A percentile compares a stretch with the other conserved stretches of the same genome.
These are phyloP conservation scores for Solea solea DNA, from an alignment of 2,113 vertebrate genomes.

Conservation along the genomic window DNA sequence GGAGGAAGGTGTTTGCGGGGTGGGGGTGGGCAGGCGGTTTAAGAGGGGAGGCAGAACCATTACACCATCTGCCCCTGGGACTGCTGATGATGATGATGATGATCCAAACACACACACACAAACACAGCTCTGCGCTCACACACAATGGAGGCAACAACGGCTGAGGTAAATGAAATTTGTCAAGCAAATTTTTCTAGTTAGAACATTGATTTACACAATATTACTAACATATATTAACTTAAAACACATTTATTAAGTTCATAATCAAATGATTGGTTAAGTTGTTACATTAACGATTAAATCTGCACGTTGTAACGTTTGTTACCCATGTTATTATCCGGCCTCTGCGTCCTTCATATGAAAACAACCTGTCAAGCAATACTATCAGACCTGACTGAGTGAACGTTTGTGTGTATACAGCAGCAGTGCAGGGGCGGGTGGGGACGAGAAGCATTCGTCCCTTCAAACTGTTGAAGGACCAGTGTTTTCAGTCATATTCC, in stretches of 20 bases:
- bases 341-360: too few species aligned
- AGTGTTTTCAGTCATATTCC: too few species aligned
- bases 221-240: neutral
- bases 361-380: too few species aligned
- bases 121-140: neutral
- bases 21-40: neutral
- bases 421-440: too few species aligned
- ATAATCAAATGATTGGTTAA: neutral
- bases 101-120: conserved; percentile 11
- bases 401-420: too few species aligned
- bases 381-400: too few species aligned
- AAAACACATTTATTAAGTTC: neutral
- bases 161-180: neutral
- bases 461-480: too few species aligned
- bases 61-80: conserved; percentile 56
- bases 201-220: neutral
- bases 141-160: neutral
- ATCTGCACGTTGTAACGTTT: too few species aligned
- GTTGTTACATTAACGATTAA: too few species aligned
- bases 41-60: conserved; percentile 30
- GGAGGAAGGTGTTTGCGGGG: conserved; percentile 2
- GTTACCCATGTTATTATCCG: too few species aligned
- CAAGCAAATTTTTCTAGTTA: neutral
- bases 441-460: too few species aligned
- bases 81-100: neutral